Evolutionary conservation across 2,888 invertebrate species (phyloP).

Genomic region (Leucoptera coffeella): DNA sequence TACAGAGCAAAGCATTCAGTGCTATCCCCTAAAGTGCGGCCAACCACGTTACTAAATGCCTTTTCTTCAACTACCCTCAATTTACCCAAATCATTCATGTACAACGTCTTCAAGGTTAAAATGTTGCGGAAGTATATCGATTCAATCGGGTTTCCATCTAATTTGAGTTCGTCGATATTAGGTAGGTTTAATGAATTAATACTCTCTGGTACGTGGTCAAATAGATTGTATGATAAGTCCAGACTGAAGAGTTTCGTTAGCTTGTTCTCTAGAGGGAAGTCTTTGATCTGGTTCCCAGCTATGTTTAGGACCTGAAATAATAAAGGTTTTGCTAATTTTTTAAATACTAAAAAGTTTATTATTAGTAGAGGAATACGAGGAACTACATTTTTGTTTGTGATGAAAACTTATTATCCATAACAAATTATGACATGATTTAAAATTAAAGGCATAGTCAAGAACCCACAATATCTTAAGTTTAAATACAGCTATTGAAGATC

Average conservation of each 20-base stretch:
- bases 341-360: not conserved
- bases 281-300: constrained; percentile 37
- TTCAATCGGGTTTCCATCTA: constrained; percentile 48
- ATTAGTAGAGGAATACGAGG: no score
- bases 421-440: no score
- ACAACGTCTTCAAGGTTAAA: constrained; percentile 30
- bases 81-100: constrained; percentile 28
- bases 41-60: constrained; percentile 40
- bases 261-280: constrained; percentile 30
- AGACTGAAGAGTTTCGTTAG: constrained; percentile 32
- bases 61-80: constrained; percentile 27
- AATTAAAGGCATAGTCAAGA: no score
- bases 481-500: no score
- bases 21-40: constrained; percentile 18
- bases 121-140: constrained; percentile 38
- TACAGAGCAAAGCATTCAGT: constrained; percentile 38
- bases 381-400: no score
- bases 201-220: constrained; percentile 33
- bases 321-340: not conserved
- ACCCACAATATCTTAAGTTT: no score
- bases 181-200: constrained; percentile 35
- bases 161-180: constrained; percentile 32
- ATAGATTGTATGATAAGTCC: constrained; percentile 45
- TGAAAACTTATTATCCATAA: no score
- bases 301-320: constrained; percentile 33